Conservation (phyloP, 2,113 vertebrate species). For the Geococcyx californianus region DNA sequence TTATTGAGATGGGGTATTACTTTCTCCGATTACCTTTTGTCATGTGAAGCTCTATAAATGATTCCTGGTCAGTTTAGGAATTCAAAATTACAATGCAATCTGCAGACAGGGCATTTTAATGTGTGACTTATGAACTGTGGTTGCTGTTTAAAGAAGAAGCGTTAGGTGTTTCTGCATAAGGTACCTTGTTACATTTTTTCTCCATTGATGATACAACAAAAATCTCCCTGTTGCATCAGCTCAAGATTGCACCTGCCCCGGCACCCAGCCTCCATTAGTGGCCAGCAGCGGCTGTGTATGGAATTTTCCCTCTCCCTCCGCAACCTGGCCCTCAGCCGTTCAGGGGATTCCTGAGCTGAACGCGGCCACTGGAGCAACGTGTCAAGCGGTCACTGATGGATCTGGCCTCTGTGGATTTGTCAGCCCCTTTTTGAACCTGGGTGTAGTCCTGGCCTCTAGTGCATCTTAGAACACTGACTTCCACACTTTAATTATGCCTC, state of each 20-base stretch:
- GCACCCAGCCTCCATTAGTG: background rate
- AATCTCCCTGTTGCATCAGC: background rate
- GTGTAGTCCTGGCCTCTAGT: background rate
- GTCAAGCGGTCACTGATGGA: rapidly evolving
- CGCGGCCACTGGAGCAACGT: background rate
- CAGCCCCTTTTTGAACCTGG: background rate
- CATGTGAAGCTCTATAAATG: background rate
- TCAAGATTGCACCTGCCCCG: background rate
- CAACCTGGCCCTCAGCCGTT: rapidly evolving
- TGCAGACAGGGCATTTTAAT: background rate
- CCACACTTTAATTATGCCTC: background rate
- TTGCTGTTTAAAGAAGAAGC: background rate
- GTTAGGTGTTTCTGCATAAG: background rate
- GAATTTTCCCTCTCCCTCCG: background rate
- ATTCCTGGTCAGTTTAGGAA: background rate
- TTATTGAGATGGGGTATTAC: background rate
- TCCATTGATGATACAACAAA: background rate
- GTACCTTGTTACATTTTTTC: background rate
- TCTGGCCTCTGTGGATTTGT: background rate
- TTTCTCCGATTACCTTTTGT: background rate
- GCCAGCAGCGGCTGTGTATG: background rate
- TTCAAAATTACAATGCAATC: background rate
- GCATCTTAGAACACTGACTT: background rate
- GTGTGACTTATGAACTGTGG: background rate
- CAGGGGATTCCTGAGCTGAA: background rate